These are phyloP conservation scores for Garrulus glandarius DNA, from an alignment of 2,797 vertebrate genomes.

Conservation along the genomic window DNA sequence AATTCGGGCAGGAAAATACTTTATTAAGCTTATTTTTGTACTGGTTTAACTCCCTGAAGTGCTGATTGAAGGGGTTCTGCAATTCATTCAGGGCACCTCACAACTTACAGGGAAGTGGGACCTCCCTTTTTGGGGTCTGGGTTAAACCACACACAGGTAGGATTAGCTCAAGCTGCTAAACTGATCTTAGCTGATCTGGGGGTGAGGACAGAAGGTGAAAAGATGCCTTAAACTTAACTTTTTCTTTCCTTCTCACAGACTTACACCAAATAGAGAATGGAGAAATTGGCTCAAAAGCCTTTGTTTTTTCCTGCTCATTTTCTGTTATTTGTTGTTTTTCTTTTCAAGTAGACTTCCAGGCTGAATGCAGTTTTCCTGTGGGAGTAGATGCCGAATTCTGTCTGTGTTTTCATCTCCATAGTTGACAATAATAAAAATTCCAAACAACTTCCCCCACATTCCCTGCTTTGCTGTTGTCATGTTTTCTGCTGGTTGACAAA, in stretches of 20 bases:
- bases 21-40: background rate
- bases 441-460: constrained; percentile 25
- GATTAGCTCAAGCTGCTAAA: background rate
- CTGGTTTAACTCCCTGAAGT: background rate
- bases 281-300: background rate
- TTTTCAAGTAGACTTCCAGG: constrained; percentile 40
- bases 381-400: constrained; percentile 10
- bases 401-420: constrained; percentile 17
- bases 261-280: background rate
- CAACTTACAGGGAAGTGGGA: accelerated
- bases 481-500: constrained; percentile 54
- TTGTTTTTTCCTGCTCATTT: constrained; percentile 43
- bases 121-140: background rate
- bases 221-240: background rate
- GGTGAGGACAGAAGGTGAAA: background rate
- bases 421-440: constrained; percentile 57
- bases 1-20: background rate
- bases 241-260: background rate
- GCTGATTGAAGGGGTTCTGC: background rate
- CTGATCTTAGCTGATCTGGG: background rate
- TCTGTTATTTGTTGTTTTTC: constrained; percentile 39
- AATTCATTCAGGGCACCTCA: background rate
- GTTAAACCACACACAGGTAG: background rate
- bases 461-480: constrained; percentile 18
- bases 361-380: background rate